A percentile compares a stretch with the other conserved stretches of the same genome.
Conservation (phyloP, 2,113 vertebrate species). For the Tetrax tetrax region DNA sequence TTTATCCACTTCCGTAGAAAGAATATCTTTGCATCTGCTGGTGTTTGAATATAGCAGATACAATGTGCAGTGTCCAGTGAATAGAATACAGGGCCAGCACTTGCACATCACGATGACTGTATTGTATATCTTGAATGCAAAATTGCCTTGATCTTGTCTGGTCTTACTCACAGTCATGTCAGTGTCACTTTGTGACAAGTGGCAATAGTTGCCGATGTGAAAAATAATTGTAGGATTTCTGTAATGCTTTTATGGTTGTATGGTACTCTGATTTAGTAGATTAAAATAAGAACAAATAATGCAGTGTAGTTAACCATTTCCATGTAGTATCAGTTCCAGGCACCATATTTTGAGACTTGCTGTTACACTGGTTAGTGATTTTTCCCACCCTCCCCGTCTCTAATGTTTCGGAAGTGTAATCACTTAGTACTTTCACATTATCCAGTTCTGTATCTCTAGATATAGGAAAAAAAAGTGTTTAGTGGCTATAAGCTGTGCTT, state of each 20-base stretch:
- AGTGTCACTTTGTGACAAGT: not conserved
- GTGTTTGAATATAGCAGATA: not conserved
- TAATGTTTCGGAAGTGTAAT: not conserved
- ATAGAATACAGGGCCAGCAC: not conserved
- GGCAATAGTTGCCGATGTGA: not conserved
- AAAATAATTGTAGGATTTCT: not conserved
- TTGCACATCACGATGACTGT: not conserved
- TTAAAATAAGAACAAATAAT: not conserved
- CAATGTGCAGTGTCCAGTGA: not conserved
- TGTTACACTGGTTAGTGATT: not conserved
- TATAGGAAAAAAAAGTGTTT: not conserved
- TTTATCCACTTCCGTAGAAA: not conserved
- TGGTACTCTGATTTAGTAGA: not conserved
- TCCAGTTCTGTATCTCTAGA: not conserved
- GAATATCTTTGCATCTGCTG: not conserved
- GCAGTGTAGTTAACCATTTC: not conserved
- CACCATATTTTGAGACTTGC: not conserved
- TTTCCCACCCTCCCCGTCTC: not conserved
- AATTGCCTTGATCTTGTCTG: not conserved
- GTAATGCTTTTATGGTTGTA: not conserved
- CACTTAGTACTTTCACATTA: not conserved
- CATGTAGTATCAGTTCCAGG: not conserved
- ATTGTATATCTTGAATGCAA: not conserved
- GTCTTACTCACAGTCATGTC: not conserved
- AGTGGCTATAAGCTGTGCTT: not conserved